Base-by-base conservation (phyloP, 2,888 invertebrate genomes). In the Oligia strigilis region DNA sequence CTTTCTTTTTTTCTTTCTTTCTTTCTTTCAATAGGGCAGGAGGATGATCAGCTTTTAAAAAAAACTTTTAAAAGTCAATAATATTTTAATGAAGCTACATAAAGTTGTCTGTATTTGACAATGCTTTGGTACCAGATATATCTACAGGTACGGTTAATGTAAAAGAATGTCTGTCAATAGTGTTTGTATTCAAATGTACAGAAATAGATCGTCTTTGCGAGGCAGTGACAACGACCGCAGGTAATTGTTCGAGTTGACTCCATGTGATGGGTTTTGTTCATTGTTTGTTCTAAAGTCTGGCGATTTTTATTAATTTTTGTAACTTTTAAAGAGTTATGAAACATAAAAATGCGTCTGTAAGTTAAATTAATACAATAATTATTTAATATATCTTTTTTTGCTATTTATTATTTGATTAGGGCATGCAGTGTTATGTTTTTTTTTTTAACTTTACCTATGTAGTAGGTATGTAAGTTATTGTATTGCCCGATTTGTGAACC, bases 151-250 rank as follows among this genome's bases (percentile, higher is more conserved):
- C 46, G 49, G 46, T 64, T 67, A 52, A 76, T 69, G 72, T 71
- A 66, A 77, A 80, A 83, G 72, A 85, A 85, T 85, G 71, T 62
- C 87, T 43, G 73, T 74, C 77, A 88, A 73, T 80, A 55, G 46
- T 83, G 75, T 88, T 87, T 85, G 75, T 85, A 88, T 87, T 88
- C 70, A 88, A 86, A 88, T 87, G 78, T 76, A 69, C 58, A 82
- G 78, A 86, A 81, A 87, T 88, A 71, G 84, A 79, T 75, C 4
- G 77, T 75, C 75, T 83, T 86, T 87, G 87, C 77, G 19, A 77
- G 58, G 0, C 55, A 69, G 83, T 72, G 88, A 83, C 88, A 87
- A 88, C 78, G 88, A 88, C 87, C 86, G 81, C 84, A 65, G 64
- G 67, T 80, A 83, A 83, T 86, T 77, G 80, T 86, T 60, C 40